phyloP scores from a whole-genome alignment of 2,888 invertebrate genomes.

The Drosophila basisetae region DNA sequence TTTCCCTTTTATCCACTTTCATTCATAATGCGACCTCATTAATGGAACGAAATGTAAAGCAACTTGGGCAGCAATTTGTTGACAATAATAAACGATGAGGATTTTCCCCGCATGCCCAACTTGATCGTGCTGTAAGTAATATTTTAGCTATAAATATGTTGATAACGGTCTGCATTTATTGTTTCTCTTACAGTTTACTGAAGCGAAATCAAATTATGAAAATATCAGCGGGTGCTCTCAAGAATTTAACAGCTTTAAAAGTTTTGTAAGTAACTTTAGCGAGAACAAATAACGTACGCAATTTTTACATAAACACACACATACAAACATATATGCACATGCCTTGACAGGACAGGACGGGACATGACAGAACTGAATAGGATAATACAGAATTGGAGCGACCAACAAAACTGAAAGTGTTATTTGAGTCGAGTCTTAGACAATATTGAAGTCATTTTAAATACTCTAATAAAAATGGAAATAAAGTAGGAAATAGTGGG shows the following conservation, averaged over 20 bases:
- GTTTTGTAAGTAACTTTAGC: constrained; percentile 91
- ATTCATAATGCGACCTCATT: constrained; percentile 40
- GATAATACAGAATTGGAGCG: constrained; percentile 14
- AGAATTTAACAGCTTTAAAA: constrained; percentile 91
- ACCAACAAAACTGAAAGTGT: constrained; percentile 65
- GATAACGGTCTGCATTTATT: constrained; percentile 25
- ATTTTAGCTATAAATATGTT: neutral
- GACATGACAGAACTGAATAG: constrained; percentile 15
- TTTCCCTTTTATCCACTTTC: constrained; percentile 27
- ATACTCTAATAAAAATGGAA: constrained; percentile 28
- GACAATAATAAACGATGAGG: constrained; percentile 88
- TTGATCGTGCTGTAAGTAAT: constrained; percentile 93
- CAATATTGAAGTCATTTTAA: neutral
- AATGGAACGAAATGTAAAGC: constrained; percentile 85
- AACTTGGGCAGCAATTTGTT: constrained; percentile 92
- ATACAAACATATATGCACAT: constrained; percentile 13
- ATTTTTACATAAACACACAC: constrained; percentile 20
- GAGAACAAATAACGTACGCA: constrained; percentile 59
- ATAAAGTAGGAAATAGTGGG: neutral
- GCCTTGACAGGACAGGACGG: constrained; percentile 34
- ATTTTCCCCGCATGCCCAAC: constrained; percentile 90
- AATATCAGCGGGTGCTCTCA: constrained; percentile 92
- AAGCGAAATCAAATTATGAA: constrained; percentile 93
- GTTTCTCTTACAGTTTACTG: constrained; percentile 89
- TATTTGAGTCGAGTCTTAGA: constrained; percentile 21